phyloP scores from a whole-genome alignment of 2,888 invertebrate species.

The Muscina levida region DNA sequence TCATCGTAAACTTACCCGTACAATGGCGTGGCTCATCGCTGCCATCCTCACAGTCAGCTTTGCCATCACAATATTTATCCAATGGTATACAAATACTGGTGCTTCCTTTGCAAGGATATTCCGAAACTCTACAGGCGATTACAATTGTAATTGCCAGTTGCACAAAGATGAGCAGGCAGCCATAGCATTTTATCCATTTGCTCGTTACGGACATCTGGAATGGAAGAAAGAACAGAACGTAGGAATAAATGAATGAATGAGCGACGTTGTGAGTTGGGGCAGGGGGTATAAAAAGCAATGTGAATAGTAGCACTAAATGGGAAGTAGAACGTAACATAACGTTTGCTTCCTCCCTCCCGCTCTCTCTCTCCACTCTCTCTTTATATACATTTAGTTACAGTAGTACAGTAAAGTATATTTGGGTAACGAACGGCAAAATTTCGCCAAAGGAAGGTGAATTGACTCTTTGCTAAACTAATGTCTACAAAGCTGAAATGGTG shows the following conservation, averaged over 20 bases:
- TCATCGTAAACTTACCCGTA: conserved; percentile 82
- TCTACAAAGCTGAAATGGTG: too few species aligned
- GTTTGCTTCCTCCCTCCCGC: too few species aligned
- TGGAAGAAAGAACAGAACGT: conserved; percentile 16
- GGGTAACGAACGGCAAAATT: too few species aligned
- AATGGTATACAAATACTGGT: conserved; percentile 88
- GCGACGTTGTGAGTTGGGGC: too few species aligned
- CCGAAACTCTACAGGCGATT: conserved; percentile 87
- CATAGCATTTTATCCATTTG: conserved; percentile 71
- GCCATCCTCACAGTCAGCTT: conserved; percentile 90
- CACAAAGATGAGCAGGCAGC: conserved; percentile 78
- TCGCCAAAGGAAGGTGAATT: too few species aligned
- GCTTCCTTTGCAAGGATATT: conserved; percentile 87
- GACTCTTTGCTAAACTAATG: too few species aligned
- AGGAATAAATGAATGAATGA: not conserved
- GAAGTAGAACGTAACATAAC: too few species aligned
- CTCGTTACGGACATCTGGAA: conserved; percentile 73
- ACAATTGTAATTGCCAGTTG: conserved; percentile 75
- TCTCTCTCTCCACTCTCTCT: too few species aligned
- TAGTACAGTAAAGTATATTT: too few species aligned
- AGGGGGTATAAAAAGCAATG: too few species aligned
- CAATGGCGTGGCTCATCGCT: conserved; percentile 92
- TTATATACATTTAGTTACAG: too few species aligned
- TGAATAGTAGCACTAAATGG: too few species aligned
- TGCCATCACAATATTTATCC: conserved; percentile 92